These are phyloP conservation scores for Gobio gobio DNA, from an alignment of 2,113 vertebrate species.

Conservation along the genomic window DNA sequence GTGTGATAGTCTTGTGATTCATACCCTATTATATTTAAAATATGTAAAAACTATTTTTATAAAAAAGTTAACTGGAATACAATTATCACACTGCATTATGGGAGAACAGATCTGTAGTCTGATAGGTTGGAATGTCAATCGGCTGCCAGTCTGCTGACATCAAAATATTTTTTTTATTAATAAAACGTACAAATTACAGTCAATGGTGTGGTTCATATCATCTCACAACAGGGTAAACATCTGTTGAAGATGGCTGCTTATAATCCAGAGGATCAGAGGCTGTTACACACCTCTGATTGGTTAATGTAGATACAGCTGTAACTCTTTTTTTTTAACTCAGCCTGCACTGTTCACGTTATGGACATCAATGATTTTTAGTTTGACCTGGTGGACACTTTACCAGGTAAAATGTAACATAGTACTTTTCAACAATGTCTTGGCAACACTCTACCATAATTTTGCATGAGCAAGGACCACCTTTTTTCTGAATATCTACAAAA, in stretches of 20 bases:
- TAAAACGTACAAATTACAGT: neutral
- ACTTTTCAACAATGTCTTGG: neutral
- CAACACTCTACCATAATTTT: neutral
- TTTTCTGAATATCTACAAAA: neutral
- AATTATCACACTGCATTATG: neutral
- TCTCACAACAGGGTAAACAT: neutral
- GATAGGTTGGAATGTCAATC: neutral
- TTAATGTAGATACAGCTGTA: conserved; percentile 10
- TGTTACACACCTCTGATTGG: neutral
- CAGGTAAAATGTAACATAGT: neutral
- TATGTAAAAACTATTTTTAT: neutral
- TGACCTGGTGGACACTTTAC: neutral
- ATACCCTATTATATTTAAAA: neutral
- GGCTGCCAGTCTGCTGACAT: neutral
- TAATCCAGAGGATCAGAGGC: neutral
- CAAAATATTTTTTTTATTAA: neutral
- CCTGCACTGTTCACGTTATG: neutral
- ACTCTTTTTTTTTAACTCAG: neutral
- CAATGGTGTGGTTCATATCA: neutral
- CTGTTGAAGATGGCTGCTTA: neutral
- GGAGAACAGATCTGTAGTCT: neutral
- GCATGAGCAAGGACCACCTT: neutral
- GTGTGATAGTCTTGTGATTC: neutral
- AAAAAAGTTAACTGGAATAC: neutral
- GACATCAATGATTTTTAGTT: neutral